Percentiles rank a stretch among this genome's conserved stretches.
These are phyloP conservation scores for Pseudoips prasinana DNA, from an alignment of 2,888 invertebrate genomes.

Conservation along the genomic window DNA sequence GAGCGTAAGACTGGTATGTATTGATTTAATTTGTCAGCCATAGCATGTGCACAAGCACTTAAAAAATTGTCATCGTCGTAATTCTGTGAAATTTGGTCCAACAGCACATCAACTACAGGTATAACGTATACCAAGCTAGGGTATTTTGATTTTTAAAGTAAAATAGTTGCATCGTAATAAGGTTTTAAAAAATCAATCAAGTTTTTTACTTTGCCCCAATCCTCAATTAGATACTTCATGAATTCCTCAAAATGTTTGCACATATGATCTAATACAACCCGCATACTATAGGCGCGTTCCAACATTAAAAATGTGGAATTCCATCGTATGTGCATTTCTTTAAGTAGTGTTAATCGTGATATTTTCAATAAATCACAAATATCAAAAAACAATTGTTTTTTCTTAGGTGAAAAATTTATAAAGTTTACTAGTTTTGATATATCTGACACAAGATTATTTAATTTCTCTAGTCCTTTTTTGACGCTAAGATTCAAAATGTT, in stretches of 20 bases:
- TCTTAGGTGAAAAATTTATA: slow-evolving; percentile 11
- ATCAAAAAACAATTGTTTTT: slow-evolving; percentile 3
- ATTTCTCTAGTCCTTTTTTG: slow-evolving; percentile 8
- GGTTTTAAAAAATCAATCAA: slow-evolving; percentile 2
- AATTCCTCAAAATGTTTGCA: slow-evolving; percentile 1
- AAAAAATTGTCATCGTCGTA: slow-evolving; percentile 2
- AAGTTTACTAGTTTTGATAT: slow-evolving; percentile 2
- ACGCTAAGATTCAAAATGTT: slow-evolving; percentile 11
- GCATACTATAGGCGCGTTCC: slow-evolving; percentile 1
- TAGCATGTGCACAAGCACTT: slow-evolving; percentile 5
- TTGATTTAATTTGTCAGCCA: slow-evolving; percentile 7
- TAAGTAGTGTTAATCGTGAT: background rate
- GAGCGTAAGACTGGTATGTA: slow-evolving; percentile 4
- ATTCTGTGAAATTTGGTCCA: background rate
- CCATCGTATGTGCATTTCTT: slow-evolving; percentile 3
- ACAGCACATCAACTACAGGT: slow-evolving; percentile 3
- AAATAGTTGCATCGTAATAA: slow-evolving; percentile 3
- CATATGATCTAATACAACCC: background rate
- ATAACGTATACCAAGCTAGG: slow-evolving; percentile 8
- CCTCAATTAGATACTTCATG: slow-evolving; percentile 4
- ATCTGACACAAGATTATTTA: background rate
- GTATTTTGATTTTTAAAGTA: slow-evolving; percentile 9
- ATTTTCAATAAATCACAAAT: background rate
- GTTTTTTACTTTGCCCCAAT: slow-evolving; percentile 3
- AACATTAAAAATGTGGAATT: slow-evolving; percentile 2